A percentile compares a stretch with the other conserved stretches of the same genome.
Evolutionary conservation across 2,797 vertebrate species (phyloP).

Genomic region (Trachurus trachurus): DNA sequence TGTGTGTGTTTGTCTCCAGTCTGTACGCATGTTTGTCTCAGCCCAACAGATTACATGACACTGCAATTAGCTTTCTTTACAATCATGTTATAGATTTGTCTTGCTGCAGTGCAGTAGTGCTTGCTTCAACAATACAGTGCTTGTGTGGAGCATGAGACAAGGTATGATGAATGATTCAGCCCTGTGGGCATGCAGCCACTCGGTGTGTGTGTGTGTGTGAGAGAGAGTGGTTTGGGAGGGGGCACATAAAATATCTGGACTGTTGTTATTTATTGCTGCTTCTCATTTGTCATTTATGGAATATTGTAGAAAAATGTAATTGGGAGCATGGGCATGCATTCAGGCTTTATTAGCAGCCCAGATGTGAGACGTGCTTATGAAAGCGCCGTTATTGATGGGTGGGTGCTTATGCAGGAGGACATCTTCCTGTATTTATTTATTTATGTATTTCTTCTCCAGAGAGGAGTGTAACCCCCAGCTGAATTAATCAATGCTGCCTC

Average conservation of each 20-base stretch:
- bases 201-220: slow-evolving; percentile 12
- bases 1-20: slow-evolving; percentile 8
- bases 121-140: slow-evolving; percentile 40
- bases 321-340: slow-evolving; percentile 10
- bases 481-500: slow-evolving; percentile 71
- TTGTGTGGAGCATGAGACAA: slow-evolving; percentile 55
- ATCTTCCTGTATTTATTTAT: slow-evolving; percentile 65
- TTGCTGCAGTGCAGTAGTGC: slow-evolving; percentile 68
- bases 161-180: slow-evolving; percentile 68
- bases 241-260: slow-evolving; percentile 30
- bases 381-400: slow-evolving; percentile 17
- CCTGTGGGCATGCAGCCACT: slow-evolving; percentile 48
- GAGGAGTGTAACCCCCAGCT: slow-evolving; percentile 51
- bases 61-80: slow-evolving; percentile 44
- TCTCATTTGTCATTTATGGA: slow-evolving; percentile 29
- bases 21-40: slow-evolving; percentile 16
- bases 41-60: slow-evolving; percentile 46
- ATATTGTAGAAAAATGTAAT: slow-evolving; percentile 33
- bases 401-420: slow-evolving; percentile 43
- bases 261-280: slow-evolving; percentile 40
- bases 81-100: slow-evolving; percentile 31
- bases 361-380: not conserved
- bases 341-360: slow-evolving; percentile 6
- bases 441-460: slow-evolving; percentile 59
- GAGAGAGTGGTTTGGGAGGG: slow-evolving; percentile 12